Conservation (phyloP, 2,888 invertebrate species). For the Papilio gigon region DNA sequence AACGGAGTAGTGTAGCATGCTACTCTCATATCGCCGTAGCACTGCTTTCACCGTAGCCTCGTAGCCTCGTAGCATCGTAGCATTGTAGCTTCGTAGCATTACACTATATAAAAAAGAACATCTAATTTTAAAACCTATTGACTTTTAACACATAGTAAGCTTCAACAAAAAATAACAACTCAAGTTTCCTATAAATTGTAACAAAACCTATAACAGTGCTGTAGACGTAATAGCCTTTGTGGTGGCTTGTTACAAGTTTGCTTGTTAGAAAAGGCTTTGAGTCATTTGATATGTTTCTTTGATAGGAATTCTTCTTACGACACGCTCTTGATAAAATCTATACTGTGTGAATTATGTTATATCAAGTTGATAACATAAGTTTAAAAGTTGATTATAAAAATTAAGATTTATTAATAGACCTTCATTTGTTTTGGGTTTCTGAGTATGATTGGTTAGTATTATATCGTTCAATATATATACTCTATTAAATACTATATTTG, state of each 20-base stretch:
- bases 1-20: too few species aligned
- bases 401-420: too few species aligned
- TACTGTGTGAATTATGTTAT: not conserved
- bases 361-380: too few species aligned
- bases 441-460: too few species aligned
- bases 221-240: slow-evolving; percentile 27
- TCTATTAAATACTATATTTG: too few species aligned
- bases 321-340: slow-evolving; percentile 3
- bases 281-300: slow-evolving; percentile 41
- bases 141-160: not conserved
- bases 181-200: slow-evolving; percentile 24
- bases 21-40: too few species aligned
- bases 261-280: slow-evolving; percentile 48
- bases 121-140: not conserved
- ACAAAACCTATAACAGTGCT: slow-evolving; percentile 31
- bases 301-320: slow-evolving; percentile 32
- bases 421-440: too few species aligned
- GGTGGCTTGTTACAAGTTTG: slow-evolving; percentile 49
- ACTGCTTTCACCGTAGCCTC: not conserved
- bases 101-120: not conserved
- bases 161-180: slow-evolving; percentile 7
- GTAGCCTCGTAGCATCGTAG: not conserved
- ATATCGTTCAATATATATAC: too few species aligned
- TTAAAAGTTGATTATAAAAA: too few species aligned
- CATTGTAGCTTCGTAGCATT: not conserved